Evolutionary conservation across 2,797 vertebrate genomes (phyloP).

Genomic region (Synaphobranchus kaupii): DNA sequence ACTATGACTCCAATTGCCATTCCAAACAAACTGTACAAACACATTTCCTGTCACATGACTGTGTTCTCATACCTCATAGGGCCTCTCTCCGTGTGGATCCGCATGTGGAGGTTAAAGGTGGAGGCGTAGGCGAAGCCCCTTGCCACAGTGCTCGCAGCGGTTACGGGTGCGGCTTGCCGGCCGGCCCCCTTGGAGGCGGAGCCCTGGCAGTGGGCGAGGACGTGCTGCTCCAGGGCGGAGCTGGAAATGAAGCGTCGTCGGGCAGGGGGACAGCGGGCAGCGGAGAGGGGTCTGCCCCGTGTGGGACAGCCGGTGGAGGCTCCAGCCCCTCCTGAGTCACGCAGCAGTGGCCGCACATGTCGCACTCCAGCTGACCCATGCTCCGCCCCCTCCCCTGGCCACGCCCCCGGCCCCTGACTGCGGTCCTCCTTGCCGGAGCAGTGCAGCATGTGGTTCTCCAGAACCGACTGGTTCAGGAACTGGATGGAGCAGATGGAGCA

Average conservation of each 20-base stretch:
- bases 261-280: constrained; percentile 76
- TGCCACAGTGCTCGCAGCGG: constrained; percentile 73
- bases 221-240: constrained; percentile 71
- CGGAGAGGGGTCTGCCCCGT: constrained; percentile 80
- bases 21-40: no score
- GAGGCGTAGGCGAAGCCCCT: constrained; percentile 79
- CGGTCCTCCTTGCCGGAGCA: constrained; percentile 71
- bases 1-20: no score
- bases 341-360: constrained; percentile 79
- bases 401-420: constrained; percentile 61
- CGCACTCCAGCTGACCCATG: constrained; percentile 80
- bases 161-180: constrained; percentile 61
- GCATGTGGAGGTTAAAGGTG: constrained; percentile 79
- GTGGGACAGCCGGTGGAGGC: constrained; percentile 78
- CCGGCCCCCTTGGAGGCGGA: constrained; percentile 56
- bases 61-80: constrained; percentile 68
- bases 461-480: constrained; percentile 78
- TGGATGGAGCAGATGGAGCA: constrained; percentile 80
- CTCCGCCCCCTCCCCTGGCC: constrained; percentile 76
- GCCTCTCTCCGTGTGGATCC: constrained; percentile 78
- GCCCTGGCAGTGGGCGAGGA: constrained; percentile 74
- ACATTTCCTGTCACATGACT: no score
- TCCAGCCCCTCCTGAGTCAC: constrained; percentile 80
- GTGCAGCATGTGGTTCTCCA: constrained; percentile 83
- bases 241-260: constrained; percentile 75